Evolutionary conservation across 2,797 vertebrate genomes (phyloP).

Genomic region (Typhlichthys subterraneus): DNA sequence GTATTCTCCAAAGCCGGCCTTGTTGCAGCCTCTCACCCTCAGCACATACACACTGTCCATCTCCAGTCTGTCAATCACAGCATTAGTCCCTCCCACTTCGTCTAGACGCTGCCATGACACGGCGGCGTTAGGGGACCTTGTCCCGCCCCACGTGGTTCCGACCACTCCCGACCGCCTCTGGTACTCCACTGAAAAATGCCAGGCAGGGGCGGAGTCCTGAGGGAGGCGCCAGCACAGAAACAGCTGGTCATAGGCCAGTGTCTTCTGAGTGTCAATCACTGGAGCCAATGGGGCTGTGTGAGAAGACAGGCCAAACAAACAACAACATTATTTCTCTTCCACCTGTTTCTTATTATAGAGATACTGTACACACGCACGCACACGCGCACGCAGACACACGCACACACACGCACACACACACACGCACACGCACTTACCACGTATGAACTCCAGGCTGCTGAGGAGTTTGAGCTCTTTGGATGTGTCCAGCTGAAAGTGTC

Average conservation of each 20-base stretch:
- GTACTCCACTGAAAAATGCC: slow-evolving; percentile 94
- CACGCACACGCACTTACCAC: slow-evolving; percentile 68
- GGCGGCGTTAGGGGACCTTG: slow-evolving; percentile 78
- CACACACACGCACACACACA: background rate
- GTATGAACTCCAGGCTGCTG: slow-evolving; percentile 85
- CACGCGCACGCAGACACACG: background rate
- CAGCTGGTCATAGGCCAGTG: slow-evolving; percentile 95
- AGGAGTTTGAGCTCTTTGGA: slow-evolving; percentile 88
- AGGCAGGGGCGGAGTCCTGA: slow-evolving; percentile 90
- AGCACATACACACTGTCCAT: slow-evolving; percentile 93
- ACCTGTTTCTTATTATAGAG: background rate
- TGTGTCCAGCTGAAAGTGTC: slow-evolving; percentile 88
- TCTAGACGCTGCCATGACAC: slow-evolving; percentile 88
- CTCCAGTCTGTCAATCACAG: slow-evolving; percentile 89
- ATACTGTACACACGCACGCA: background rate
- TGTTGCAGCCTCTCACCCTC: slow-evolving; percentile 92
- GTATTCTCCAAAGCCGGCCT: slow-evolving; percentile 93
- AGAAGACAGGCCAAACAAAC: slow-evolving; percentile 2
- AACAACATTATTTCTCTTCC: background rate
- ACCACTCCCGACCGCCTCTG: slow-evolving; percentile 84
- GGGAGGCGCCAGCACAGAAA: slow-evolving; percentile 96
- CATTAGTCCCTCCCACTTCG: slow-evolving; percentile 88
- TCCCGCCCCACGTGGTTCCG: slow-evolving; percentile 85
- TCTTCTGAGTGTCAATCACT: slow-evolving; percentile 96
- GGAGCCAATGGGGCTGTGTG: slow-evolving; percentile 89